Conservation (phyloP, 1,140 invertebrate genomes). For the Tetraneura akinire region DNA sequence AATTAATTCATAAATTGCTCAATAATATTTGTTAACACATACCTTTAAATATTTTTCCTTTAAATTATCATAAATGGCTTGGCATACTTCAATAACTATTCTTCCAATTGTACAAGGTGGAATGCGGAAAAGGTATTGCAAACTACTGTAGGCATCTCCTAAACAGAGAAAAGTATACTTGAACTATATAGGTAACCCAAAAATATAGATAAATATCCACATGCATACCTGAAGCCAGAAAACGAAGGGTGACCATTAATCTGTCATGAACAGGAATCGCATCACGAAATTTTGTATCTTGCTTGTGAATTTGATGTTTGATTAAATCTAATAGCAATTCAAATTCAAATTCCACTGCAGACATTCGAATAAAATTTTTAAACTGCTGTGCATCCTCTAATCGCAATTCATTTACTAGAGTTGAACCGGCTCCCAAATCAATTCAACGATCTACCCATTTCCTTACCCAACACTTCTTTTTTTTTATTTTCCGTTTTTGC, state of each 20-base stretch:
- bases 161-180: background rate
- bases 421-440: slow-evolving; percentile 1
- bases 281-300: background rate
- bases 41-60: slow-evolving; percentile 19
- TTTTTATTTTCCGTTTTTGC: background rate
- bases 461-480: slow-evolving; percentile 1
- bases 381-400: background rate
- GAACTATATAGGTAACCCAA: background rate
- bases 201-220: background rate
- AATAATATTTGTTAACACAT: background rate
- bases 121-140: slow-evolving; percentile 11
- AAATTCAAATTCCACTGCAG: slow-evolving; percentile 5
- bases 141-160: slow-evolving; percentile 1
- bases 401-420: background rate
- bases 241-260: slow-evolving; percentile 15
- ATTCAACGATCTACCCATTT: background rate
- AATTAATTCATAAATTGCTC: too few relatives aligned
- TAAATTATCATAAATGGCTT: slow-evolving; percentile 16
- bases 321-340: background rate
- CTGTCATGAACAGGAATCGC: slow-evolving; percentile 9
- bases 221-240: slow-evolving; percentile 8
- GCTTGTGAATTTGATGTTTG: background rate
- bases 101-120: slow-evolving; percentile 12
- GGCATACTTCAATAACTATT: background rate
- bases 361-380: slow-evolving; percentile 9